These are phyloP conservation scores for Aix galericulata DNA, from an alignment of 2,113 vertebrate species.

Conservation along the genomic window DNA sequence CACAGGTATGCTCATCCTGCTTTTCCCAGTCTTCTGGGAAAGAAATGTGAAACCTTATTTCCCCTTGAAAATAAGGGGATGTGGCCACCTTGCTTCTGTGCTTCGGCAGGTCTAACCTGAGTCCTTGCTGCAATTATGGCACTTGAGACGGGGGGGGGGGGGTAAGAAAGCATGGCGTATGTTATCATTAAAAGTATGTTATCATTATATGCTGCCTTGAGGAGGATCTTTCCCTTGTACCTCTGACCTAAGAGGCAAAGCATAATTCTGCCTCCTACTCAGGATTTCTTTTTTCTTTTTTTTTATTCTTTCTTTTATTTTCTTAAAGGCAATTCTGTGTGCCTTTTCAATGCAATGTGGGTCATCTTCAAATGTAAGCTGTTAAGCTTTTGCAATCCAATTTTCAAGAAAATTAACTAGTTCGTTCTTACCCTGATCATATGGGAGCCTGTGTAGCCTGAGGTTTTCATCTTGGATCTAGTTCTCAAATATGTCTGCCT, in stretches of 20 bases:
- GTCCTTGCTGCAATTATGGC: not conserved
- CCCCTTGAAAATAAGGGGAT: not conserved
- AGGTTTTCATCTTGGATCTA: constrained; percentile 52
- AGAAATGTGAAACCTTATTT: not conserved
- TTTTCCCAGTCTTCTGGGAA: not conserved
- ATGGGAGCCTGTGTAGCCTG: constrained; percentile 44
- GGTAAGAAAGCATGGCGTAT: not conserved
- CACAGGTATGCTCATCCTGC: not conserved
- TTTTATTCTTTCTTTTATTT: not conserved
- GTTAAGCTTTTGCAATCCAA: constrained; percentile 65
- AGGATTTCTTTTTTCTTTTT: not conserved
- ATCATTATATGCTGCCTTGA: not conserved
- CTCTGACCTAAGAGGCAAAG: constrained; percentile 4
- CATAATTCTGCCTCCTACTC: not conserved
- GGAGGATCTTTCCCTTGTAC: not conserved
- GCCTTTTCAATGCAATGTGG: constrained; percentile 37
- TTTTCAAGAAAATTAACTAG: constrained; percentile 68
- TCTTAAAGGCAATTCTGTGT: constrained; percentile 7
- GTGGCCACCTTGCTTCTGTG: not conserved
- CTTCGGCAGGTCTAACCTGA: not conserved
- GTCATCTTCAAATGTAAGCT: constrained; percentile 63
- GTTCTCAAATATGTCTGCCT: constrained; percentile 2
- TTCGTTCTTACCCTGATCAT: constrained; percentile 53
- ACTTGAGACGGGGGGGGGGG: not conserved
- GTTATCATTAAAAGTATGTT: not conserved